Conservation (phyloP, 2,797 vertebrate genomes). For the Tinamus major region DNA sequence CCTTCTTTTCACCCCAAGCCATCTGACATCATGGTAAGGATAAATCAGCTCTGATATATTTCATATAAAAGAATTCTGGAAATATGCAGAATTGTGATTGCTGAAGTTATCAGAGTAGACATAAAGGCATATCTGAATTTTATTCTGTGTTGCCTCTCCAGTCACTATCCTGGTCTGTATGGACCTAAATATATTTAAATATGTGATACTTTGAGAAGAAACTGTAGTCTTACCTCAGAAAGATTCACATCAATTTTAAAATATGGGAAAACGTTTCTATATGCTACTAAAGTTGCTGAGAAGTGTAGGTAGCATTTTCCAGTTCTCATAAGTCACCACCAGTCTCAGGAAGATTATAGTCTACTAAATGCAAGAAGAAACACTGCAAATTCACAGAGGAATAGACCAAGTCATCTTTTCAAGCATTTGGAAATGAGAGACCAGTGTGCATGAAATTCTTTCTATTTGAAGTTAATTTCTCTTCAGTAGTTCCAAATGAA, state of each 20-base stretch:
- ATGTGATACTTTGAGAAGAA: not conserved
- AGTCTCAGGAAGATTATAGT: not conserved
- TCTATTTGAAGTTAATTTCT: not conserved
- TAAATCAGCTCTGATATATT: not conserved
- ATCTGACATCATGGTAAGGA: not conserved
- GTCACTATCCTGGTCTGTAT: not conserved
- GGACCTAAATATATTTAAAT: not conserved
- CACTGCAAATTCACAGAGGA: not conserved
- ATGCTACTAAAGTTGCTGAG: not conserved
- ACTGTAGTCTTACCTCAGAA: not conserved
- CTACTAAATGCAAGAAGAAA: not conserved
- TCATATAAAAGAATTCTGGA: not conserved
- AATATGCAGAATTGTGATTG: not conserved
- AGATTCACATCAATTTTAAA: not conserved
- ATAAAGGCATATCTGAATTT: not conserved
- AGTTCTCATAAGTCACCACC: not conserved
- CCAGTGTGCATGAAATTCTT: not conserved
- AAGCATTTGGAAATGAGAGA: not conserved
- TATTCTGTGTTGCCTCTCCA: not conserved
- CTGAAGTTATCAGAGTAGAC: not conserved
- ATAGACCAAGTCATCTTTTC: not conserved
- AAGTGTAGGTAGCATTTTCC: not conserved
- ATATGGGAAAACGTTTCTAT: not conserved
- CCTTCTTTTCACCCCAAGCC: not conserved
- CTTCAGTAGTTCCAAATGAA: not conserved